Evolutionary conservation across 2,888 invertebrate genomes (phyloP).

Genomic region (Cheilosia grossa): DNA sequence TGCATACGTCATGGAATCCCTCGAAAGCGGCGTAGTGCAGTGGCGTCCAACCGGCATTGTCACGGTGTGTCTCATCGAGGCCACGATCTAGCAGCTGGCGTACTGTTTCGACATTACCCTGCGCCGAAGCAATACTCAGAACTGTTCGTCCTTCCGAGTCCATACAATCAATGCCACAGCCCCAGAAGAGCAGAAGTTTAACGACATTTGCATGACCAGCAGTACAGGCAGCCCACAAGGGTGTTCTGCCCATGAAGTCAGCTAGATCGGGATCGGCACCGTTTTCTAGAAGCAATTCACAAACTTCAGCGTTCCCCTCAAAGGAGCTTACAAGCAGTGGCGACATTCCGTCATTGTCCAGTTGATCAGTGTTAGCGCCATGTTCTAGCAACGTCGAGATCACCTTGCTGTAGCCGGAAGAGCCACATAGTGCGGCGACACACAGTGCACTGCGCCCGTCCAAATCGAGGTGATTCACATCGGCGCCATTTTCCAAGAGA

Average conservation of each 20-base stretch:
- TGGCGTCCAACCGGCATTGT: slow-evolving; percentile 98
- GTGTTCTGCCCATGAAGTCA: slow-evolving; percentile 92
- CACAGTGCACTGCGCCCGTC: slow-evolving; percentile 95
- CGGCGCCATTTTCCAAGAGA: slow-evolving; percentile 91
- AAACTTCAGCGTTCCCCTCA: slow-evolving; percentile 96
- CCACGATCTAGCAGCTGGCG: slow-evolving; percentile 94
- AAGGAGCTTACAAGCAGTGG: slow-evolving; percentile 95
- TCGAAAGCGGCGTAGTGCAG: slow-evolving; percentile 98
- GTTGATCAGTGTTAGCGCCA: slow-evolving; percentile 91
- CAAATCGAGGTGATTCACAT: slow-evolving; percentile 93
- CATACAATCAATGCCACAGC: slow-evolving; percentile 96
- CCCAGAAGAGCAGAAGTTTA: slow-evolving; percentile 95
- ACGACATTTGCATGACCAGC: slow-evolving; percentile 95
- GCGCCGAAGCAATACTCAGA: slow-evolving; percentile 92
- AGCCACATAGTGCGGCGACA: slow-evolving; percentile 93
- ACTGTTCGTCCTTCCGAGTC: slow-evolving; percentile 97
- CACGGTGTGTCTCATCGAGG: slow-evolving; percentile 93
- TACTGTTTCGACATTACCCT: slow-evolving; percentile 94
- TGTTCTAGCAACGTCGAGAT: slow-evolving; percentile 90
- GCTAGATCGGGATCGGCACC: slow-evolving; percentile 96
- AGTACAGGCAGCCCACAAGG: slow-evolving; percentile 96
- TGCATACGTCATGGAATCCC: slow-evolving; percentile 84
- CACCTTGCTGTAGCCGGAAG: slow-evolving; percentile 88
- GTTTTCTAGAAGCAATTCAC: slow-evolving; percentile 94
- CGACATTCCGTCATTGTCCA: slow-evolving; percentile 94